A percentile compares a stretch with the other conserved stretches of the same genome.
Evolutionary conservation across 2,888 invertebrate genomes (phyloP).

Genomic region (Tipula confusa): DNA sequence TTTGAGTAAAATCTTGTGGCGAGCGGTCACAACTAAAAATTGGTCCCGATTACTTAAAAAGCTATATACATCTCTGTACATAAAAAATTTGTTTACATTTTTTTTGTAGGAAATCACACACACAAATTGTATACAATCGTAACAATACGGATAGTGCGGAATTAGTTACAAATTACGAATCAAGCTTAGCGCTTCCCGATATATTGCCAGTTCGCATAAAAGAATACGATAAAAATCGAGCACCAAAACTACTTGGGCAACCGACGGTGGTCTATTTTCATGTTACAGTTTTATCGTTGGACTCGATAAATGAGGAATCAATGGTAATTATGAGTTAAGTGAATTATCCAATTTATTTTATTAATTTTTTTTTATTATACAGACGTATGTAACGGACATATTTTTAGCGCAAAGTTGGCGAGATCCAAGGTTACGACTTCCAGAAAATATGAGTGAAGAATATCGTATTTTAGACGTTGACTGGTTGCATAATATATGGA

Average conservation of each 20-base stretch:
- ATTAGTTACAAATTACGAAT: constrained; percentile 52
- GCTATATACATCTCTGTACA: too few species aligned
- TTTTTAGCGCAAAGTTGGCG: constrained; percentile 91
- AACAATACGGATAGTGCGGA: constrained; percentile 49
- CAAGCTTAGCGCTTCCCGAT: constrained; percentile 73
- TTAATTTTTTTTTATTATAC: constrained; percentile 36
- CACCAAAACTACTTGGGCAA: constrained; percentile 79
- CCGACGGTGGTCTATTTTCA: constrained; percentile 88
- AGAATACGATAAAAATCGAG: constrained; percentile 84
- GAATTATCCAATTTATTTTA: background rate
- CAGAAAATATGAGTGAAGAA: constrained; percentile 92
- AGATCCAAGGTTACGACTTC: constrained; percentile 79
- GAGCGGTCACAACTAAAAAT: too few species aligned
- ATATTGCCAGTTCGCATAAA: constrained; percentile 79
- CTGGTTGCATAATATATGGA: constrained; percentile 87
- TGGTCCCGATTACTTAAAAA: too few species aligned
- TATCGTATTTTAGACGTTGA: constrained; percentile 85
- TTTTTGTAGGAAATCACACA: background rate
- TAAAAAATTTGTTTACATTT: too few species aligned
- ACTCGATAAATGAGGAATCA: constrained; percentile 93
- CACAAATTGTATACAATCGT: constrained; percentile 34
- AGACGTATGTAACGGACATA: constrained; percentile 92
- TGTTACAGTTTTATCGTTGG: constrained; percentile 82
- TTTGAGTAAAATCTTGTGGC: too few species aligned
- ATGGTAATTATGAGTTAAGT: constrained; percentile 60